These are phyloP conservation scores for Melanerpes formicivorus DNA, from an alignment of 2,113 vertebrate genomes.

Conservation along the genomic window DNA sequence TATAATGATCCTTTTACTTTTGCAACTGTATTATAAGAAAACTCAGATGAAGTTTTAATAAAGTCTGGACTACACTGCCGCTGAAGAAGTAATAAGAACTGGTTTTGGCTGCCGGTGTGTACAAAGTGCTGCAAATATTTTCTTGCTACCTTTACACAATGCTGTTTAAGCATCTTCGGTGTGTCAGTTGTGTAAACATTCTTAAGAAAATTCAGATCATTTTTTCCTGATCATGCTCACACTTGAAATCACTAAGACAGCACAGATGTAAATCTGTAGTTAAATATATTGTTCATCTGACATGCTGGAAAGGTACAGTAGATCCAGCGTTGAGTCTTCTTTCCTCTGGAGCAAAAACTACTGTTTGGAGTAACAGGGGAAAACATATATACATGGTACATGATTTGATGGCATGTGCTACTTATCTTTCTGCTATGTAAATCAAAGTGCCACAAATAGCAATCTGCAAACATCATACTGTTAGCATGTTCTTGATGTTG, in stretches of 20 bases:
- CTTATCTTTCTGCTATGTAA: background rate
- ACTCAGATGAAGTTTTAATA: constrained; percentile 74
- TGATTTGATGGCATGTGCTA: background rate
- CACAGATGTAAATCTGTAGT: constrained; percentile 8
- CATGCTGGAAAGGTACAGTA: background rate
- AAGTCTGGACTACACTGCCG: constrained; percentile 63
- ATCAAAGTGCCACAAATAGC: background rate
- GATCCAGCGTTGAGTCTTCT: background rate
- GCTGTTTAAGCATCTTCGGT: constrained; percentile 71
- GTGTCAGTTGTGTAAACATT: constrained; percentile 56
- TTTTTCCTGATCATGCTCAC: constrained; percentile 34
- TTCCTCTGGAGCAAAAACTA: background rate
- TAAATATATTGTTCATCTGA: background rate
- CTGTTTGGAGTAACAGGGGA: background rate
- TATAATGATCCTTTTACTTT: constrained; percentile 72
- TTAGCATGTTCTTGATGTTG: background rate
- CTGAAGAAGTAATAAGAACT: constrained; percentile 71
- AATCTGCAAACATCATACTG: background rate
- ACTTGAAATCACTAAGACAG: constrained; percentile 57
- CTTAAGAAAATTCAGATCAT: constrained; percentile 70
- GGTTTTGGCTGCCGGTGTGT: constrained; percentile 72
- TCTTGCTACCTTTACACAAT: constrained; percentile 75
- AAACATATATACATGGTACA: background rate
- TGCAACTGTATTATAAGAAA: constrained; percentile 63
- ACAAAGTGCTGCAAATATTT: constrained; percentile 75